Evolutionary conservation across 1,140 invertebrate genomes (phyloP), one percentile per base, ranked within the genome.

Genomic region (Oscheius sp.): DNA sequence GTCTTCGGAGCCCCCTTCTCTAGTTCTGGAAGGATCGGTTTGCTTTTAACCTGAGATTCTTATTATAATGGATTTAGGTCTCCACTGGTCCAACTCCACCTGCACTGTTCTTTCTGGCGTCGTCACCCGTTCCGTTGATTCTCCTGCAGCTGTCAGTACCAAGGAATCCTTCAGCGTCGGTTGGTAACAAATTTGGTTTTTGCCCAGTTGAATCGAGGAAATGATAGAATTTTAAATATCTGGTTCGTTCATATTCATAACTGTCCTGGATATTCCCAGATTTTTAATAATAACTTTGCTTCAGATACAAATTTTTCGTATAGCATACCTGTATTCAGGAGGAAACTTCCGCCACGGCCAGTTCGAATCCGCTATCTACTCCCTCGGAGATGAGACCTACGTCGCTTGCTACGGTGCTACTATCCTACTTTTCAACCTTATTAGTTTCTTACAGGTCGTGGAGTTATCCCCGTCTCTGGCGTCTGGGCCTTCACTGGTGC

Each of bases 41-140:
- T 34, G 38, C 28, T n/a, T 10, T 20, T n/a, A n/a, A 10, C 29
- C 15, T 67, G 18, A 36, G 55, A 63, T 31, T 28, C 7, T n/a
- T 23, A 67, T 28, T 13, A 55, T 42, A 52, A 62, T 67, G 59
- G 20, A 4, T 55, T 74, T 66, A n/a, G 75, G 75, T 15, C 26
- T 77, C 36, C 76, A 76, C 45, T 77, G 75, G 74, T 45, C 61
- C 29, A 77, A 77, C 68, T 31, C 52, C 4, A 76, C 73, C 18
- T 77, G 76, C 68, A 77, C 76, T 0, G 76, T 77, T 3, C 66
- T 77, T 10, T 36, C 71, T 7, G 76, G 76, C 46, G 61, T 34
- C 26, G 74, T 76, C 13, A 26, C 38, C 2, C 55, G 76, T 2
- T 70, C 67, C 34, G 28, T 29, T 26, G 76, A 75, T 68, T 4